phyloP scores from a whole-genome alignment of 2,113 vertebrate genomes.

The Nerophis ophidion region DNA sequence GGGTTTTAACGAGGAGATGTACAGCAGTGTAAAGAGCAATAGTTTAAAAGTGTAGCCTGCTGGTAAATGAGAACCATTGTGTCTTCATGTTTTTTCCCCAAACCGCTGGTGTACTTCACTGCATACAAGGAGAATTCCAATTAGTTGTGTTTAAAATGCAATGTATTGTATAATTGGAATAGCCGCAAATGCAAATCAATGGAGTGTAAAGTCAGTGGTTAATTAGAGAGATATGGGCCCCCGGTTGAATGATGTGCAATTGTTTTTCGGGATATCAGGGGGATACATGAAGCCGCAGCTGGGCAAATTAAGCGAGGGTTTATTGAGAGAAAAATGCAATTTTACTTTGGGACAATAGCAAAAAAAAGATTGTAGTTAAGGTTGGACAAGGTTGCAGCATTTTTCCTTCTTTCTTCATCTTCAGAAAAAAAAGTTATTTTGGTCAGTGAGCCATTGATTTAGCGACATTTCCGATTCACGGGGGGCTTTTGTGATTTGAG shows the following conservation, averaged over 20 bases:
- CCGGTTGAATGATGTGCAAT: constrained; percentile 70
- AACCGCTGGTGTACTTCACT: constrained; percentile 78
- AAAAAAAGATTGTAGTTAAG: background rate
- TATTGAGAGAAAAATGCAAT: constrained; percentile 3
- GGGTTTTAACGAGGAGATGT: constrained; percentile 35
- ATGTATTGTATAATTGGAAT: constrained; percentile 87
- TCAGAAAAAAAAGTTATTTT: constrained; percentile 43
- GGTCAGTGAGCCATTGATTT: constrained; percentile 57
- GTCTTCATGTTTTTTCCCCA: constrained; percentile 62
- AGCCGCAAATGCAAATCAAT: constrained; percentile 85
- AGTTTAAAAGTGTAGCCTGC: background rate
- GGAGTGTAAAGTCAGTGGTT: constrained; percentile 75
- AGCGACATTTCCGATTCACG: constrained; percentile 45
- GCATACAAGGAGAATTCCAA: constrained; percentile 86
- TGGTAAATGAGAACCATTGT: constrained; percentile 32
- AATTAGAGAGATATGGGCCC: constrained; percentile 75
- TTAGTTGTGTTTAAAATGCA: constrained; percentile 87
- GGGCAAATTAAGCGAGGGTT: background rate
- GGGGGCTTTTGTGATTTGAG: constrained; percentile 65
- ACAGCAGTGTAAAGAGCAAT: constrained; percentile 7
- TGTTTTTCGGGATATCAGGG: constrained; percentile 47
- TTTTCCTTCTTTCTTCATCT: constrained; percentile 25
- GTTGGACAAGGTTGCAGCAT: constrained; percentile 19
- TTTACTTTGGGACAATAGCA: constrained; percentile 23
- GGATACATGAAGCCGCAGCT: constrained; percentile 22